Percentiles rank a stretch among this genome's conserved stretches.
These are phyloP conservation scores for Brachycybe producta DNA, from an alignment of 2,888 invertebrate species.

Conservation along the genomic window DNA sequence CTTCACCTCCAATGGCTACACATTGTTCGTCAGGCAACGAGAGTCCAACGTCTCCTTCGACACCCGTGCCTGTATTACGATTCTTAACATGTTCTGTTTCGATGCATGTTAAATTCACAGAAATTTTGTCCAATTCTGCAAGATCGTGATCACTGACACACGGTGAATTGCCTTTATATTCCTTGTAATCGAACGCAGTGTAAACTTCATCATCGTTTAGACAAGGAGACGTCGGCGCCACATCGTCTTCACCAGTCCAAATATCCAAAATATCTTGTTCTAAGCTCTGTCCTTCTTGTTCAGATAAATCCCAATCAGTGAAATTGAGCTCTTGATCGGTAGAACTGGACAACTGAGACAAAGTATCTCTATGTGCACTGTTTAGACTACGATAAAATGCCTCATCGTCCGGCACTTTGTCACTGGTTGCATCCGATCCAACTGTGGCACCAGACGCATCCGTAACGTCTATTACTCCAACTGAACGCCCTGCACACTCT, in stretches of 20 bases:
- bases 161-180: slow-evolving; percentile 58
- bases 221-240: slow-evolving; percentile 34
- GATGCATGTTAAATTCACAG: slow-evolving; percentile 57
- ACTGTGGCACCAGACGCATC: slow-evolving; percentile 16
- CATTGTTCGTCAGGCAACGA: no score
- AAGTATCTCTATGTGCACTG: slow-evolving; percentile 62
- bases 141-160: slow-evolving; percentile 65
- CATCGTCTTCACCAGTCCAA: slow-evolving; percentile 48
- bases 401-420: slow-evolving; percentile 55
- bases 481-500: slow-evolving; percentile 33
- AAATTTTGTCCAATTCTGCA: slow-evolving; percentile 61
- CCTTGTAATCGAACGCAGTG: slow-evolving; percentile 63
- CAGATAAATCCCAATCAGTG: slow-evolving; percentile 20
- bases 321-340: slow-evolving; percentile 53
- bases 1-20: not conserved
- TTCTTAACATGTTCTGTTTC: not conserved
- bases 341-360: slow-evolving; percentile 23
- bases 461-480: slow-evolving; percentile 13
- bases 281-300: slow-evolving; percentile 15
- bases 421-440: slow-evolving; percentile 12
- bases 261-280: slow-evolving; percentile 42
- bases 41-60: no score
- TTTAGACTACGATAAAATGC: slow-evolving; percentile 78
- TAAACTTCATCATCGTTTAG: slow-evolving; percentile 45
- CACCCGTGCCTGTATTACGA: no score